Conservation (phyloP, 2,888 invertebrate species). For the Adelognathus sp. region DNA sequence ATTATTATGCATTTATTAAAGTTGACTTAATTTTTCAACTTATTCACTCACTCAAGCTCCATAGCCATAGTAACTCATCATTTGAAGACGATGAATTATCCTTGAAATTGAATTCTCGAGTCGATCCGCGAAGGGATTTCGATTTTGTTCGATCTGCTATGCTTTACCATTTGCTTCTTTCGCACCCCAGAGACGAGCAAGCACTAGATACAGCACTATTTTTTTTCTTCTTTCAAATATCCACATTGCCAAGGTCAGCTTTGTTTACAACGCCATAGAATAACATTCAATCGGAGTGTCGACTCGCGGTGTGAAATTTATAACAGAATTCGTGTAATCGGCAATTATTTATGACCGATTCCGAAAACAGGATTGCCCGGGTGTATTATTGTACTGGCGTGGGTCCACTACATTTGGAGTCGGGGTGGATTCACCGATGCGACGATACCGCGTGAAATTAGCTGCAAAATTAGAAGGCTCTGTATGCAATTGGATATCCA, state of each 20-base stretch:
- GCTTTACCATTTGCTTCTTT: not conserved
- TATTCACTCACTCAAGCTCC: too few species aligned
- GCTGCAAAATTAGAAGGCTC: slow-evolving; percentile 58
- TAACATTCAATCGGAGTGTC: not conserved
- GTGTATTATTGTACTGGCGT: not conserved
- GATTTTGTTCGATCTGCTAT: too few species aligned
- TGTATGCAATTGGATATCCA: slow-evolving; percentile 25
- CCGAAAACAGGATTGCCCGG: not conserved
- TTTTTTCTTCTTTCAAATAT: too few species aligned
- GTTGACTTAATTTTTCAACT: too few species aligned
- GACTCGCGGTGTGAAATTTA: not conserved
- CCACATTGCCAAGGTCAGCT: too few species aligned
- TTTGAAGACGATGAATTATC: slow-evolving; percentile 1
- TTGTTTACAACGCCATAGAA: too few species aligned
- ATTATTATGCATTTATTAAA: too few species aligned
- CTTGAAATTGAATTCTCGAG: slow-evolving; percentile 49
- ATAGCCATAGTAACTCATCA: too few species aligned
- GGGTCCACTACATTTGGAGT: not conserved
- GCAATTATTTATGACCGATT: not conserved
- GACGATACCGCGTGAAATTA: slow-evolving; percentile 65
- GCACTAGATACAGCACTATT: too few species aligned
- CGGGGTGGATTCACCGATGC: not conserved
- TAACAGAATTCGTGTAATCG: not conserved
- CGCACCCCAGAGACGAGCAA: too few species aligned
- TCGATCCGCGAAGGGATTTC: not conserved